Evolutionary conservation across 37 sponge, comb jelly and placozoan species (phyloP), one percentile per base, ranked within the genome.

Genomic region (Beroe forskalii): DNA sequence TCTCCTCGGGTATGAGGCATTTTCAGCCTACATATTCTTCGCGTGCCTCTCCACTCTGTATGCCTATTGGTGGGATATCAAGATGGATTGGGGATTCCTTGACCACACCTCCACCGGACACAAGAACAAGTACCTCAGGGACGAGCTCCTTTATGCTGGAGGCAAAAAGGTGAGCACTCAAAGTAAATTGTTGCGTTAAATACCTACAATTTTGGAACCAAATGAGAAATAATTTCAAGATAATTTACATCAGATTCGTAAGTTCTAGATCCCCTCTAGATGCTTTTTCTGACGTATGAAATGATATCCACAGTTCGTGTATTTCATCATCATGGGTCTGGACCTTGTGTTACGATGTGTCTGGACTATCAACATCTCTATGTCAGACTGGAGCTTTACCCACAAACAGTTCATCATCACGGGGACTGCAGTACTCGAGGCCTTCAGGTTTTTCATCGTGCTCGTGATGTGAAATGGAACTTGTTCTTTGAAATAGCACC

Each of bases 51-150:
- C 93, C 25, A 90, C 96, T 22, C 8, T 93, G 37, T 98, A 98
- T 91, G 94, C 95, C 27, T 96, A 94, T 25, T 80, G 86, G 90
- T 98, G 99, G 99, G 99, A 98, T 76, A 36, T 98, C 0, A 89
- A 91, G 90, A 93, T 92, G 92, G 99, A 98, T 91, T 98, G 99
- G 99, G 97, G 95, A 32, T 91, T 98, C 60, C 90, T 94, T 33
- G 63, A 93, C 14, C 76, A 80, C 86, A 80, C 86, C 1, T 80
- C 86, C 9, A 80, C 86, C 4, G 86, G 55, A 3, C 86, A 90
- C 37, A 89, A 86, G 31, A 40, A 92, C 67, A 62, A 89, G 25
- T 90, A 80, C 32, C 91, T 98, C 0, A 67, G 95, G 17, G 90
- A 93, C 22, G 91, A 91, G 1, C 62, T 93, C 4, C 40, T 94